Conservation (phyloP, 2,797 vertebrate genomes). For the Danio tinwini region DNA sequence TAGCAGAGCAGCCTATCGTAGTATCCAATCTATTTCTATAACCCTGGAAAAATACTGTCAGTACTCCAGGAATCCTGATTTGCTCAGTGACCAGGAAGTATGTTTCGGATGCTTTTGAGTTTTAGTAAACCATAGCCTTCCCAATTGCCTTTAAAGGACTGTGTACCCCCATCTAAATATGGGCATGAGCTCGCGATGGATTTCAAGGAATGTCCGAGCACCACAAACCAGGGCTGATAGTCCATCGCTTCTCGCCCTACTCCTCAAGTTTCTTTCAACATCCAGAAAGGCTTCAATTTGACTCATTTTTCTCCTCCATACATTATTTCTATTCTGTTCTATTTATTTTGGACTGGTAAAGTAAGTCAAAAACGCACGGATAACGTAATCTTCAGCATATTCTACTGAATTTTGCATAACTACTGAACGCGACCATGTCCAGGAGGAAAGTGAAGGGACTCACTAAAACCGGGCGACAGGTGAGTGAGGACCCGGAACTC, state of each 20-base stretch:
- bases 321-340: background rate
- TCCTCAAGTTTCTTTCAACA: background rate
- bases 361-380: background rate
- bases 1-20: background rate
- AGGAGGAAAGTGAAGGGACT: conserved; percentile 81
- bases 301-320: background rate
- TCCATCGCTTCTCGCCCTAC: conserved; percentile 74
- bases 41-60: conserved; percentile 16
- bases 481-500: conserved; percentile 97
- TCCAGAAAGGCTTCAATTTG: conserved; percentile 2
- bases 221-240: conserved; percentile 83
- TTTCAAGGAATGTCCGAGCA: conserved; percentile 97
- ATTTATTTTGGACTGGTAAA: background rate
- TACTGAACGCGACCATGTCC: conserved; percentile 78
- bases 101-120: conserved; percentile 64
- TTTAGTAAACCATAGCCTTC: conserved; percentile 77
- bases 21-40: background rate
- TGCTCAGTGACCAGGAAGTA: conserved; percentile 66
- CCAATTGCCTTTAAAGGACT: conserved; percentile 98
- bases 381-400: background rate
- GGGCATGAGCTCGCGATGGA: conserved; percentile 94
- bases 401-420: background rate
- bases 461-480: conserved; percentile 91
- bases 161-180: conserved; percentile 95
- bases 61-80: conserved; percentile 10